These are phyloP conservation scores for Echinarachnius parma DNA, from an alignment of 53 echinoderm and acorn worm species.

Conservation along the genomic window DNA sequence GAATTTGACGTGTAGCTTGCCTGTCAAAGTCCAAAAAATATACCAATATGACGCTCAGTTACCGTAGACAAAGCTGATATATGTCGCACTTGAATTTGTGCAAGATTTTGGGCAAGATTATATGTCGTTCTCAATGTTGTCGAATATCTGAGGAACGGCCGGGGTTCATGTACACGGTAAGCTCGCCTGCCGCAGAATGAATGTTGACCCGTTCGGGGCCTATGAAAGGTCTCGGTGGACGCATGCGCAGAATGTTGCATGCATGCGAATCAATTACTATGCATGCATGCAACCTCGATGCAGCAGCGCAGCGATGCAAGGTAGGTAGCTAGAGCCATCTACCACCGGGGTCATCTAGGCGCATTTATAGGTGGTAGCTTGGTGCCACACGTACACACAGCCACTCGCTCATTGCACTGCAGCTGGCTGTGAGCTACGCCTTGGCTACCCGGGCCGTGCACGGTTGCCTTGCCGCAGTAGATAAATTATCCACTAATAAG, in stretches of 20 bases:
- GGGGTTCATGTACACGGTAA: slow-evolving; percentile 68
- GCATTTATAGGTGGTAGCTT: too few relatives aligned
- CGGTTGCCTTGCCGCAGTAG: too few relatives aligned
- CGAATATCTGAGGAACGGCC: slow-evolving; percentile 10
- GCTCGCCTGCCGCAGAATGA: slow-evolving; percentile 94
- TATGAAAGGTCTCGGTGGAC: slow-evolving; percentile 87
- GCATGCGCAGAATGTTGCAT: slow-evolving; percentile 64
- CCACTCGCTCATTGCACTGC: too few relatives aligned
- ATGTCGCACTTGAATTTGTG: not conserved
- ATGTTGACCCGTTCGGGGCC: slow-evolving; percentile 92
- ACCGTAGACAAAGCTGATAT: slow-evolving; percentile 51
- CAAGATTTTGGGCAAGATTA: slow-evolving; percentile 14
- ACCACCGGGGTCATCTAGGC: too few relatives aligned
- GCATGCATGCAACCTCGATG: too few relatives aligned
- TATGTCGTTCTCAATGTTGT: slow-evolving; percentile 15
- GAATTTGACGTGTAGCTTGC: slow-evolving; percentile 23
- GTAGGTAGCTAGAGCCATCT: too few relatives aligned
- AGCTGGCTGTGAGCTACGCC: too few relatives aligned
- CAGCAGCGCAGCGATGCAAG: too few relatives aligned
- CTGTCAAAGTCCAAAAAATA: slow-evolving; percentile 48
- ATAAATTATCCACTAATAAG: too few relatives aligned
- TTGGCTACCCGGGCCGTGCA: too few relatives aligned
- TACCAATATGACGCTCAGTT: slow-evolving; percentile 40
- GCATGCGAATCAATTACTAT: not conserved
- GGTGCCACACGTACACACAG: too few relatives aligned